A percentile compares a stretch with the other conserved stretches of the same genome.
Evolutionary conservation across 2,113 vertebrate species (phyloP).

Genomic region (Rhodinocichla rosea): DNA sequence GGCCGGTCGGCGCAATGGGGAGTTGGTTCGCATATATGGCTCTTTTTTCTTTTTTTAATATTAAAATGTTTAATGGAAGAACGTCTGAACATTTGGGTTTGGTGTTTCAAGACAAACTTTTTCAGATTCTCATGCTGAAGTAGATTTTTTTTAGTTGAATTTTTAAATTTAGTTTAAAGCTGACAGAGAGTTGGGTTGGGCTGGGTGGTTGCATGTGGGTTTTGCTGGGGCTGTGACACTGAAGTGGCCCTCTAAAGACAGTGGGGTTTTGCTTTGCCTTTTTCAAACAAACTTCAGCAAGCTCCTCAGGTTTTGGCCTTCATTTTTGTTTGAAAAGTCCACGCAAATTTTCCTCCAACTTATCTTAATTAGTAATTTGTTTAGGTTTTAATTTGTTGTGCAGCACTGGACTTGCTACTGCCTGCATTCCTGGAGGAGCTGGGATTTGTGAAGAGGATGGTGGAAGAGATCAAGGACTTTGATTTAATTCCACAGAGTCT

Average conservation of each 20-base stretch:
- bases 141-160: not conserved
- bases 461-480: not conserved
- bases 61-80: not conserved
- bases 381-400: not conserved
- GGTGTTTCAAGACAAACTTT: not conserved
- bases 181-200: not conserved
- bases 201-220: not conserved
- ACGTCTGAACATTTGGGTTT: not conserved
- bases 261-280: accelerated
- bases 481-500: not conserved
- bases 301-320: accelerated
- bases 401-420: accelerated
- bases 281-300: not conserved
- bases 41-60: not conserved
- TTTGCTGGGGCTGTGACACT: not conserved
- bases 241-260: not conserved
- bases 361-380: not conserved
- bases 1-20: not conserved
- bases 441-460: not conserved
- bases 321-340: not conserved
- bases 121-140: not conserved
- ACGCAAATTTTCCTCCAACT: not conserved
- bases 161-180: not conserved
- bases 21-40: accelerated
- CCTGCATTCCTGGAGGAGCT: not conserved